Percentiles rank a stretch among this genome's conserved stretches.
These are phyloP conservation scores for Choristoneura rosaceana DNA, from an alignment of 2,888 invertebrate species.

Conservation along the genomic window DNA sequence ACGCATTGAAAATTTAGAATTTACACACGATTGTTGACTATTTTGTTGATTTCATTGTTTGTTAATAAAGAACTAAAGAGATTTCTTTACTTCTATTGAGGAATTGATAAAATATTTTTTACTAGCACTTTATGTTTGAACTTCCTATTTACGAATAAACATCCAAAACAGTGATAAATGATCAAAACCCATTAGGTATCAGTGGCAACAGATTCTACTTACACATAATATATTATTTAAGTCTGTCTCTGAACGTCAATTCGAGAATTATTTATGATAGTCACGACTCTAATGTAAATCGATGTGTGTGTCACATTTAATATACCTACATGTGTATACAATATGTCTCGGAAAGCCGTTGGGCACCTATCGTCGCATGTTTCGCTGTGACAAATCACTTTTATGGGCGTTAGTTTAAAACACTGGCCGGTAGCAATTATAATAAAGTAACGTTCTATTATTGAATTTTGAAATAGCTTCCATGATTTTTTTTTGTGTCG, in stretches of 20 bases:
- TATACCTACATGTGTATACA: constrained; percentile 36
- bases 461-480: constrained; percentile 4
- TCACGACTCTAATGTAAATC: constrained; percentile 47
- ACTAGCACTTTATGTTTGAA: background rate
- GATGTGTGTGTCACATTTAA: constrained; percentile 39
- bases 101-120: too few species aligned
- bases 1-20: constrained; percentile 24
- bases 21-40: background rate
- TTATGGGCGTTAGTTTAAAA: constrained; percentile 13
- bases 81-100: background rate
- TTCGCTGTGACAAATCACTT: constrained; percentile 22
- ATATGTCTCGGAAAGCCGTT: constrained; percentile 21
- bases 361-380: constrained; percentile 8
- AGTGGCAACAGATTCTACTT: constrained; percentile 15
- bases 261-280: constrained; percentile 49
- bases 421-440: constrained; percentile 11
- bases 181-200: constrained; percentile 28
- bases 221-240: constrained; percentile 28
- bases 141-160: constrained; percentile 25
- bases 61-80: constrained; percentile 3
- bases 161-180: constrained; percentile 31
- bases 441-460: background rate
- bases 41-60: constrained; percentile 27
- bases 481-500: background rate
- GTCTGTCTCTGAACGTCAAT: constrained; percentile 29